Evolutionary conservation across 2,113 vertebrate species (phyloP).

Genomic region (Xyliphius kryptos): DNA sequence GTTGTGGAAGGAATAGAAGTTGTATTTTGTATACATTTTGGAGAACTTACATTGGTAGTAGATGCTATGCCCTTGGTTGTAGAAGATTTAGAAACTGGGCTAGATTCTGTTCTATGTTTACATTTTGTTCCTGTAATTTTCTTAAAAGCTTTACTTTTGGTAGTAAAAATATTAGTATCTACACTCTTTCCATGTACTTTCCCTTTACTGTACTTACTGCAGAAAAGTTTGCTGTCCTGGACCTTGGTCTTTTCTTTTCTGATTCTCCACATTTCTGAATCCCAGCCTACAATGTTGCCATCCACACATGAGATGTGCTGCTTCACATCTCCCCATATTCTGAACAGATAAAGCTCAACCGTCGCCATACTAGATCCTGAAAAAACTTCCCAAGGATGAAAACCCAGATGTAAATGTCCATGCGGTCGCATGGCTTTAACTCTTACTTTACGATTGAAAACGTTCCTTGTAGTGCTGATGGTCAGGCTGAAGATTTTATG

Average conservation of each 20-base stretch:
- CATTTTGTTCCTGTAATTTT: no score
- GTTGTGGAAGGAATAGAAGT: no score
- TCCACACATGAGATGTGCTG: conserved; percentile 56
- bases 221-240: conserved; percentile 50
- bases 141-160: no score
- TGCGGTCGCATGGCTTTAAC: conserved; percentile 44
- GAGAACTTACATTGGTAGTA: no score
- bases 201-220: conserved; percentile 62
- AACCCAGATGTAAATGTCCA: conserved; percentile 60
- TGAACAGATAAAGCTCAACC: conserved; percentile 66
- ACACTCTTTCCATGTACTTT: no score
- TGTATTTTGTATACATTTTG: no score
- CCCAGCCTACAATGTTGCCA: conserved; percentile 61
- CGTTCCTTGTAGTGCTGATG: conserved; percentile 34
- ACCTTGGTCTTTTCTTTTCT: conserved; percentile 39
- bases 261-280: conserved; percentile 53
- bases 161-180: no score
- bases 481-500: conserved; percentile 55
- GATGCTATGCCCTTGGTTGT: no score
- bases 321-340: conserved; percentile 56
- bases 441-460: conserved; percentile 37
- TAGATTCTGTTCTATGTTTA: no score
- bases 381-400: conserved; percentile 28
- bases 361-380: background rate
- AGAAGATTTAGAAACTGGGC: no score